A percentile compares a stretch with the other conserved stretches of the same genome.
These are phyloP conservation scores for Falco berigora DNA, from an alignment of 2,797 vertebrate species.

Conservation along the genomic window DNA sequence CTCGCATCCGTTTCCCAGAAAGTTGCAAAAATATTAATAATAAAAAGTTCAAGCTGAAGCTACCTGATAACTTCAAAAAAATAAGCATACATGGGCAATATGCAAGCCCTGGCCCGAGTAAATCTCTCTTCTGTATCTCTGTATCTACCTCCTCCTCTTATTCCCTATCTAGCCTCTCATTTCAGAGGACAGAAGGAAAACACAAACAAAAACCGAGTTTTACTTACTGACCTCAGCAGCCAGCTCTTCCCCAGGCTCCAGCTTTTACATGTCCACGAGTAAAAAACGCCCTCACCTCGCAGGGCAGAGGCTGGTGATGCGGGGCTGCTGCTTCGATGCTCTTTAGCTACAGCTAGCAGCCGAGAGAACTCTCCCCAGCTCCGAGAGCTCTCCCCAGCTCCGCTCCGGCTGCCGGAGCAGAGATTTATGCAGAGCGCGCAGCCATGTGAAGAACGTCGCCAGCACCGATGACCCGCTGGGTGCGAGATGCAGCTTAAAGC, in stretches of 20 bases:
- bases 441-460: conserved; percentile 7
- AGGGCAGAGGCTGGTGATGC: neutral
- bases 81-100: neutral
- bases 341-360: neutral
- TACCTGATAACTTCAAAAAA: neutral
- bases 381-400: neutral
- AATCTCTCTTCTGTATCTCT: neutral
- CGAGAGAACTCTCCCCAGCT: neutral
- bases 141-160: neutral
- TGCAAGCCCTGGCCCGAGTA: neutral
- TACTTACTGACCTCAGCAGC: neutral
- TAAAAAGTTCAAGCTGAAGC: neutral
- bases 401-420: neutral
- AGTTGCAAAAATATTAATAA: neutral
- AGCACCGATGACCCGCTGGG: conserved; percentile 1
- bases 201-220: neutral
- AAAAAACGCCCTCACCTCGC: neutral
- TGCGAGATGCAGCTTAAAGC: conserved; percentile 34
- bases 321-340: neutral
- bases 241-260: neutral
- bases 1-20: neutral
- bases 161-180: neutral
- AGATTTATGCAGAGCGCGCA: neutral
- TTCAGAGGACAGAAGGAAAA: neutral
- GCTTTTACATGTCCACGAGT: neutral